Percentiles rank a stretch among this genome's conserved stretches.
These are phyloP conservation scores for Bradypodion pumilum DNA, from an alignment of 2,797 vertebrate species.

Conservation along the genomic window DNA sequence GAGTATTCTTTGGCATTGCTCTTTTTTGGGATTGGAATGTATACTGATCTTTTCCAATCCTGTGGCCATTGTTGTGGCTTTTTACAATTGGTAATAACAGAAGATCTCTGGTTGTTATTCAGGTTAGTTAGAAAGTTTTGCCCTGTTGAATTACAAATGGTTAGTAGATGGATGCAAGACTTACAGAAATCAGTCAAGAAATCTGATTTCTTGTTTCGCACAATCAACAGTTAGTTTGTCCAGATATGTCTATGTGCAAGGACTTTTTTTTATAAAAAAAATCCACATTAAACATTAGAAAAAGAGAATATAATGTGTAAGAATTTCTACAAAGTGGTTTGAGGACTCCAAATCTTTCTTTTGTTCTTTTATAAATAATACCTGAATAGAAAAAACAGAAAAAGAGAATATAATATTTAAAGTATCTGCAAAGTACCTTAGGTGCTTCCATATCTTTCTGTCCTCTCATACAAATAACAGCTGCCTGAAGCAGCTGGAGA, in stretches of 20 bases:
- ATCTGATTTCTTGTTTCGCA: neutral
- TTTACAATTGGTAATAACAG: too few relatives aligned
- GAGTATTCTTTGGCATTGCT: too few relatives aligned
- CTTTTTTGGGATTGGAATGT: too few relatives aligned
- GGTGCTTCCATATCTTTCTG: neutral
- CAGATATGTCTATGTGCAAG: neutral
- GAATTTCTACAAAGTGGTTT: neutral
- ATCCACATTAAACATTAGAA: neutral
- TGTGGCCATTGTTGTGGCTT: too few relatives aligned
- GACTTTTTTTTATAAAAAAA: neutral
- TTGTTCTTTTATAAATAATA: neutral
- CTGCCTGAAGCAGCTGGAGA: neutral
- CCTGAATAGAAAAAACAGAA: neutral
- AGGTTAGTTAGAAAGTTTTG: too few relatives aligned
- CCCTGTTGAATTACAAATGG: too few relatives aligned
- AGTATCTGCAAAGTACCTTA: neutral
- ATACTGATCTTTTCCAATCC: too few relatives aligned
- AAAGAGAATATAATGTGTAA: neutral
- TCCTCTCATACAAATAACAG: neutral
- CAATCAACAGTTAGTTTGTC: neutral
- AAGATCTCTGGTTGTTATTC: too few relatives aligned
- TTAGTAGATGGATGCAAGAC: too few relatives aligned
- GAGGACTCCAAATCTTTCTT: neutral
- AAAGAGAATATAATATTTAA: neutral
- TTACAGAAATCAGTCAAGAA: too few relatives aligned